Percentiles rank a stretch among this genome's conserved stretches.
phyloP scores from a whole-genome alignment of 2,797 vertebrate species.

The Pangasius krempfi region DNA sequence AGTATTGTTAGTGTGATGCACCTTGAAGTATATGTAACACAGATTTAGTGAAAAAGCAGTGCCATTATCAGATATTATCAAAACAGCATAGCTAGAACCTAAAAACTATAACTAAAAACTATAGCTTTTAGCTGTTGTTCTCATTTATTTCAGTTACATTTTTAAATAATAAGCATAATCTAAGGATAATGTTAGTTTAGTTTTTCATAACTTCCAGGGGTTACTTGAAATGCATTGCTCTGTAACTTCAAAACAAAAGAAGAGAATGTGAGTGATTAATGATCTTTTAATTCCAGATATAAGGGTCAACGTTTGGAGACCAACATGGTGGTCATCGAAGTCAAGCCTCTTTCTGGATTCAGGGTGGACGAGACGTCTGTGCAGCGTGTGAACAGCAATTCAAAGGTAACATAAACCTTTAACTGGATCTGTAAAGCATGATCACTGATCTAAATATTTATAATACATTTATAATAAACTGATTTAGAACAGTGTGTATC shows the following conservation, averaged over 20 bases:
- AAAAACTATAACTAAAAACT: too few species aligned
- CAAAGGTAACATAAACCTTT: not conserved
- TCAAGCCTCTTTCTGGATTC: conserved; percentile 77
- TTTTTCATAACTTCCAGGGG: not conserved
- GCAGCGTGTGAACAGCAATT: conserved; percentile 58
- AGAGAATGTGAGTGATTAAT: not conserved
- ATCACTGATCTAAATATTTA: not conserved
- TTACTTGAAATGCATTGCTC: not conserved
- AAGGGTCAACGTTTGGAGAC: conserved; percentile 70
- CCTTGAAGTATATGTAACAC: too few species aligned
- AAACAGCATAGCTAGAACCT: too few species aligned
- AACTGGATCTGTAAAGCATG: not conserved
- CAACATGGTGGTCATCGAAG: conserved; percentile 77
- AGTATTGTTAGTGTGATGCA: too few species aligned
- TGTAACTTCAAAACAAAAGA: not conserved
- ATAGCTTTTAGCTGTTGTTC: too few species aligned
- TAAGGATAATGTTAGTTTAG: not conserved
- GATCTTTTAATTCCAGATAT: conserved; percentile 63
- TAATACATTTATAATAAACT: too few species aligned
- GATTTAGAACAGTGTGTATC: not conserved
- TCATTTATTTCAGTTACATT: not conserved
- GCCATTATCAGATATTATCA: too few species aligned
- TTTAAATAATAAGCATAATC: not conserved
- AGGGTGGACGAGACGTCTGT: conserved; percentile 62
- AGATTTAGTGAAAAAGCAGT: too few species aligned